Conservation (phyloP, 2,113 vertebrate species). For the Drymodes brunneopygia region DNA sequence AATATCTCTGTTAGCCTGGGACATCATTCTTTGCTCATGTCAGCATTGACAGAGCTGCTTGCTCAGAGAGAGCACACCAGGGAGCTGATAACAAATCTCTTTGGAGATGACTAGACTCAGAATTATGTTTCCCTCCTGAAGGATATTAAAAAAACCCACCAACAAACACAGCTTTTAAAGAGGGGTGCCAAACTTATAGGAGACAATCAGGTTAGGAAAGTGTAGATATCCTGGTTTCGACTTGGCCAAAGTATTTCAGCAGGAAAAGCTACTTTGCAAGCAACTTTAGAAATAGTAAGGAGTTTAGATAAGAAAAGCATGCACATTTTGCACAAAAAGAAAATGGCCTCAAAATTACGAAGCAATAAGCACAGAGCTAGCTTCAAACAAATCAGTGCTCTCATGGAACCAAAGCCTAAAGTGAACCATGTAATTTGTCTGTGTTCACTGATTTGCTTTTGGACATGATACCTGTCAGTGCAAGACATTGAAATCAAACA, state of each 20-base stretch:
- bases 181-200: background rate
- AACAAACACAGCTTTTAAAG: background rate
- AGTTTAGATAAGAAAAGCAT: background rate
- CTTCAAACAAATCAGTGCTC: background rate
- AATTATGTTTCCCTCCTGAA: background rate
- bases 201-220: background rate
- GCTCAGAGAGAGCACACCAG: fast-evolving
- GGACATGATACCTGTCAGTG: background rate
- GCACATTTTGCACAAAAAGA: background rate
- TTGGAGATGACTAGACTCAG: background rate
- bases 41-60: background rate
- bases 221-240: background rate
- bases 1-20: background rate
- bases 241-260: background rate
- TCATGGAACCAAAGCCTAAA: fast-evolving
- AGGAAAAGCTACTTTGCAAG: background rate
- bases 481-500: background rate
- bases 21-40: background rate
- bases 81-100: background rate
- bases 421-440: background rate
- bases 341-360: background rate
- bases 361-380: background rate
- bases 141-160: background rate
- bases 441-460: background rate
- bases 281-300: background rate